Base-by-base conservation (phyloP, 2,888 invertebrate species). In the Rosalia funebris region DNA sequence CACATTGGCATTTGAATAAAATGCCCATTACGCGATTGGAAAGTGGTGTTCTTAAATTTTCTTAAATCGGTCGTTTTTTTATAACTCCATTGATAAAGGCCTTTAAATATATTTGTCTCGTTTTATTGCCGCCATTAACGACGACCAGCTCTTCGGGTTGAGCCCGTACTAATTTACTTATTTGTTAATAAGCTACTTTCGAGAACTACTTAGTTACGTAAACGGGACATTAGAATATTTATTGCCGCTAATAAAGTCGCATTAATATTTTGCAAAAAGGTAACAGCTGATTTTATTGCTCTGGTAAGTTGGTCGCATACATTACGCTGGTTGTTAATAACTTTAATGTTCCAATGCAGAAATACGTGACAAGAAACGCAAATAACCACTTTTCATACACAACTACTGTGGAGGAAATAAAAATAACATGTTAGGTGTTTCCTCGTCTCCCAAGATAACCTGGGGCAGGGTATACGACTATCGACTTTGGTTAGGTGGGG, bases 1-100 rank as follows among this genome's bases (percentile, higher is more conserved):
- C 80, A 81, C 81, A 80, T 81, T 75, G 73, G 68, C 65, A 80
- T 81, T 80, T 81, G 79, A 81, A 81, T 81, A 81, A 81, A 81
- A 81, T 79, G 75, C 75, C 73, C 79, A 77, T 81, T 81, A 79
- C 71, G 66, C 72, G 77, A 79, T 79, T 79, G 79, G 78, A 78
- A 79, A 79, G 78, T 76, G 75, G 64, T 74, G 74, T 73, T 69
- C 68, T 70, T 68, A 57, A 67, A 68, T 69, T 72, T 71, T 61
- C 67, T 69, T 65, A 60, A 68, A 69, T 71, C 66, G 71, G 63
- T 65, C 57, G 56, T 68, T 70, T 71, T 67, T 70, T 72, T 71
- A 66, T 64, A 57, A 67, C 66, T 68, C 63, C 68, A 69, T 70
- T 70, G 68, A 73, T 71, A 70, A 66, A 66, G 54, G 54, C 59